Percentiles rank a stretch among this genome's conserved stretches.
phyloP scores from a whole-genome alignment of 2,797 vertebrate species.

The Diceros bicornis region DNA sequence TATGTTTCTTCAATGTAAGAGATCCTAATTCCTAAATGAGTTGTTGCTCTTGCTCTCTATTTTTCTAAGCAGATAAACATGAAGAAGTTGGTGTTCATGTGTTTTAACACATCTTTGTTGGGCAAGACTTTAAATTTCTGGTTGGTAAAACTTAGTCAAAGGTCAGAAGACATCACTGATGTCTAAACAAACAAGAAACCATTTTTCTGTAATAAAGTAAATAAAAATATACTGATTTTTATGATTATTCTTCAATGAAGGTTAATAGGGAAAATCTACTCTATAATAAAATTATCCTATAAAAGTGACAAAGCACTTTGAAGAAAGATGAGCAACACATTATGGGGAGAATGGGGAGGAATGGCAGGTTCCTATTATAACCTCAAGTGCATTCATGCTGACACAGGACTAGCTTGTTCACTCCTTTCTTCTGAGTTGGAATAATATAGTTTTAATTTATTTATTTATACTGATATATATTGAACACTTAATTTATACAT shows the following conservation, averaged over 20 bases:
- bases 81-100: not conserved
- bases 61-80: not conserved
- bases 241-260: not conserved
- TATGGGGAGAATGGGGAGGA: not conserved
- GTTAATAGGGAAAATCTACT: not conserved
- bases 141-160: not conserved
- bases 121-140: not conserved
- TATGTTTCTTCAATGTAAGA: not conserved
- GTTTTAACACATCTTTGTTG: not conserved
- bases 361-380: not conserved
- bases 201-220: constrained; percentile 25
- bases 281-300: not conserved
- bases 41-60: not conserved
- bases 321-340: not conserved
- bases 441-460: not conserved
- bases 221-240: not conserved
- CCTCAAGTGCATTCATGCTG: not conserved
- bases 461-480: not conserved
- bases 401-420: not conserved
- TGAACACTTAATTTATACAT: not conserved
- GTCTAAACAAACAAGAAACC: not conserved
- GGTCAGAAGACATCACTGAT: not conserved
- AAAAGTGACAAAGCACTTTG: not conserved
- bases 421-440: not conserved
- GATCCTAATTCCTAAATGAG: not conserved